phyloP scores from a whole-genome alignment of 23 tunicate species.

The Pegea sp. region DNA sequence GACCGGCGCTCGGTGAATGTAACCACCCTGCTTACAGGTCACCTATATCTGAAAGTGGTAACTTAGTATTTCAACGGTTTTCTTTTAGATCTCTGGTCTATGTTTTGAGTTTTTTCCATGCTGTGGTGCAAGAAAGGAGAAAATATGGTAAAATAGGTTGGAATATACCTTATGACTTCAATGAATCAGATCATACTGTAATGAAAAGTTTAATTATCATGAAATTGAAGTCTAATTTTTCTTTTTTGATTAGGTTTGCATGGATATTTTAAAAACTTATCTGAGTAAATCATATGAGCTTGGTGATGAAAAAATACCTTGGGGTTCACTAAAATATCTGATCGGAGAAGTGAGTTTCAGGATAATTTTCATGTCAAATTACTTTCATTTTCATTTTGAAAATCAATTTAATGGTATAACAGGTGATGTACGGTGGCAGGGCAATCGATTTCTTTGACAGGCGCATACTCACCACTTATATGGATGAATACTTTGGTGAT shows the following conservation, averaged over 20 bases:
- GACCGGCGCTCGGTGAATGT: conserved; percentile 65
- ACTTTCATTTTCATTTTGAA: too few species aligned
- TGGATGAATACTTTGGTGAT: conserved; percentile 99
- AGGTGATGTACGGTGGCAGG: conserved; percentile 99
- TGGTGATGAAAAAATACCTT: conserved; percentile 85
- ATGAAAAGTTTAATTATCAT: not conserved
- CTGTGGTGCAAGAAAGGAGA: conserved; percentile 98
- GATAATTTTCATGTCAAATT: too few species aligned
- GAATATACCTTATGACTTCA: conserved; percentile 98
- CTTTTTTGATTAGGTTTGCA: conserved; percentile 56
- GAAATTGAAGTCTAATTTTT: not conserved
- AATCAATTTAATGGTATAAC: too few species aligned
- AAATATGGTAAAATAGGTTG: conserved; percentile 98
- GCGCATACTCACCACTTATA: conserved; percentile 90
- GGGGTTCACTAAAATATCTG: conserved; percentile 93
- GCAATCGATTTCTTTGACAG: conserved; percentile 92
- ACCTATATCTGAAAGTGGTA: too few species aligned
- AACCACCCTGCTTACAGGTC: conserved; percentile 90
- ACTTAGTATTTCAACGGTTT: too few species aligned
- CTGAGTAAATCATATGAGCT: conserved; percentile 68
- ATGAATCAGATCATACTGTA: conserved; percentile 96
- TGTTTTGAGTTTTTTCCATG: conserved; percentile 98
- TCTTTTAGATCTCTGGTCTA: conserved; percentile 87
- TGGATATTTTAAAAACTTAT: conserved; percentile 95
- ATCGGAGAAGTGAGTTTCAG: conserved; percentile 71